Base-by-base conservation (phyloP, 2,113 vertebrate species). In the Ophiodon elongatus region DNA sequence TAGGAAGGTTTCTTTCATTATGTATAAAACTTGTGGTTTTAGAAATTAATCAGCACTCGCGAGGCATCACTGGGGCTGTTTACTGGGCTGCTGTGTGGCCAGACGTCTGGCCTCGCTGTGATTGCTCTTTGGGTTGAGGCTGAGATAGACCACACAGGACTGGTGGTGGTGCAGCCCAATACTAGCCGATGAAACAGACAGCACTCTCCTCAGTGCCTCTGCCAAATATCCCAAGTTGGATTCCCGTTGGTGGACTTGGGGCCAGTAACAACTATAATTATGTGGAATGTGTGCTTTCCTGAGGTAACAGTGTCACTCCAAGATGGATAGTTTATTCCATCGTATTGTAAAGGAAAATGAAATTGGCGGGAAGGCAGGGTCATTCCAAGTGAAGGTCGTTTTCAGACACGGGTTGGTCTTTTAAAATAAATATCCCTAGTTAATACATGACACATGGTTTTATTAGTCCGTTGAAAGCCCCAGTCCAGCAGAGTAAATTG, bases 211-310 rank as follows among this genome's bases (percentile, higher is more conserved):
- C 82, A 76, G 80, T 75, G 74, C 31, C 33, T 39, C 82, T 86
- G 94, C 93, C 93, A 94, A 93, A 78, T 89, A 91, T 91, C 83
- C 89, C 80, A 35, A 87, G 83, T 82, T 92, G 91, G 93, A 92
- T 87, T 91, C 77, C 80, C 72, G 68, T 80, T 77, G 83, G 87
- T 82, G 84, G 90, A 89, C 67, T 81, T 64, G 39, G 74, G 82
- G 93, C 94, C 93, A 93, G 91, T 88, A 94, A 93, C 92, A 93
- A 93, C 94, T 93, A 80, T 93, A 94, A 93, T 94, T 94, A 92
- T 93, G 87, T 89, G 92, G 93, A 93, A 94, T 93, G 91, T 92
- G 93, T 89, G 86, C 84, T 93, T 93, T 92, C 82, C 90, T 88
- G 90, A 91, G 89, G 91, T 87, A 92, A 92, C 88, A 50, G 57